These are phyloP conservation scores for Sprattus sprattus DNA, from an alignment of 2,113 vertebrate genomes.

Conservation along the genomic window DNA sequence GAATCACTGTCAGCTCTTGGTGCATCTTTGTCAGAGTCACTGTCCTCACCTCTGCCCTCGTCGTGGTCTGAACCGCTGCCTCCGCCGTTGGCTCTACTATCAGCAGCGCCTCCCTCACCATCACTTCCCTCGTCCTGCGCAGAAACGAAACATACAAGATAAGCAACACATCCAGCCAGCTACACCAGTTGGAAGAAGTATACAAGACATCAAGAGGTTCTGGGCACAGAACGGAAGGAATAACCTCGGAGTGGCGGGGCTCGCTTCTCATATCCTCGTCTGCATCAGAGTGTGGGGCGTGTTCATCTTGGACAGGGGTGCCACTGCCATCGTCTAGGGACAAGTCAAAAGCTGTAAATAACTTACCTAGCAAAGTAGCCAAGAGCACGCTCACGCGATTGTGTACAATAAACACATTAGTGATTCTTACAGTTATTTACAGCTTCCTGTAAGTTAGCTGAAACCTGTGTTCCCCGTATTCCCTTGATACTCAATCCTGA, in stretches of 20 bases:
- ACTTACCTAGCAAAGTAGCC: background rate
- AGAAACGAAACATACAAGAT: conserved; percentile 37
- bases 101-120: conserved; percentile 66
- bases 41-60: conserved; percentile 56
- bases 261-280: conserved; percentile 82
- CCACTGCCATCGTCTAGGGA: conserved; percentile 91
- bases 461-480: no score
- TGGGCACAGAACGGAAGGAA: background rate
- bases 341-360: background rate
- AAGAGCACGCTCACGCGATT: background rate
- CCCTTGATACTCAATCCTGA: no score
- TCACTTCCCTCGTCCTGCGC: conserved; percentile 84
- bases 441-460: no score
- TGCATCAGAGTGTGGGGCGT: conserved; percentile 82
- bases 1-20: conserved; percentile 58
- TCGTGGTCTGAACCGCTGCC: conserved; percentile 65
- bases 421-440: no score
- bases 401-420: no score
- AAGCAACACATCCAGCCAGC: background rate
- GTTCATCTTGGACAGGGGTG: conserved; percentile 94
- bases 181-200: background rate
- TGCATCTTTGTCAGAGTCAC: conserved; percentile 32
- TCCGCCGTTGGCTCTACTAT: conserved; percentile 55
- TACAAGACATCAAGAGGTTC: background rate
- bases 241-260: conserved; percentile 82